Evolutionary conservation across 2,888 invertebrate genomes (phyloP).

Genomic region (Hartigia nigra): DNA sequence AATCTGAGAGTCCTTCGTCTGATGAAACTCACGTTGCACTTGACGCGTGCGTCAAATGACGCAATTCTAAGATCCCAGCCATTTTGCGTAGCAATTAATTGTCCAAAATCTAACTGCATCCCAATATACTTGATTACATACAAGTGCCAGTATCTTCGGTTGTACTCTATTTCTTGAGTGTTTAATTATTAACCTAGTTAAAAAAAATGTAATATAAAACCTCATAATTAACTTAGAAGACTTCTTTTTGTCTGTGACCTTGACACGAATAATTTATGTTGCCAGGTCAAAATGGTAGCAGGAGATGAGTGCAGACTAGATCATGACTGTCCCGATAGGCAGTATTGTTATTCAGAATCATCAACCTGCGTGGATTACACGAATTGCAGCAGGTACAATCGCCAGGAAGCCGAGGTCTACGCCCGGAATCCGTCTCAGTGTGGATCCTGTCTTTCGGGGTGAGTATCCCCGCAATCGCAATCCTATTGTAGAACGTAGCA

Average conservation of each 20-base stretch:
- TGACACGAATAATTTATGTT: neutral
- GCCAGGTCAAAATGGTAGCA: neutral
- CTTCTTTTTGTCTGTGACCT: neutral
- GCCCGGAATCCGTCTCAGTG: constrained; percentile 40
- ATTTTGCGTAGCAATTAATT: neutral
- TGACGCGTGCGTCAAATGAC: neutral
- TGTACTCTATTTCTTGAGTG: neutral
- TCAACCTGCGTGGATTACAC: constrained; percentile 39
- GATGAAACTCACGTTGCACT: neutral
- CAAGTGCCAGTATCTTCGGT: neutral
- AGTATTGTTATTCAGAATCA: constrained; percentile 42
- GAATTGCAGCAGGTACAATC: constrained; percentile 34
- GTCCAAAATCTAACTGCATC: neutral
- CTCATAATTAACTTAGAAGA: neutral
- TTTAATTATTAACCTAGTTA: neutral
- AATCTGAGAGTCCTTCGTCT: neutral
- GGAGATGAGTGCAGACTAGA: constrained; percentile 33
- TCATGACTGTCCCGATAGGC: constrained; percentile 32
- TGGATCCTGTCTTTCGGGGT: constrained; percentile 42
- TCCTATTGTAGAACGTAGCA: neutral
- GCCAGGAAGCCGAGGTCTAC: constrained; percentile 30
- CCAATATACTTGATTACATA: neutral
- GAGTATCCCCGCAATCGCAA: constrained; percentile 14
- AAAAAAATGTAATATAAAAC: neutral
- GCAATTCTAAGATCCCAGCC: neutral